Base-by-base conservation (phyloP, 2,888 invertebrate species). In the Hartigia nigra region DNA sequence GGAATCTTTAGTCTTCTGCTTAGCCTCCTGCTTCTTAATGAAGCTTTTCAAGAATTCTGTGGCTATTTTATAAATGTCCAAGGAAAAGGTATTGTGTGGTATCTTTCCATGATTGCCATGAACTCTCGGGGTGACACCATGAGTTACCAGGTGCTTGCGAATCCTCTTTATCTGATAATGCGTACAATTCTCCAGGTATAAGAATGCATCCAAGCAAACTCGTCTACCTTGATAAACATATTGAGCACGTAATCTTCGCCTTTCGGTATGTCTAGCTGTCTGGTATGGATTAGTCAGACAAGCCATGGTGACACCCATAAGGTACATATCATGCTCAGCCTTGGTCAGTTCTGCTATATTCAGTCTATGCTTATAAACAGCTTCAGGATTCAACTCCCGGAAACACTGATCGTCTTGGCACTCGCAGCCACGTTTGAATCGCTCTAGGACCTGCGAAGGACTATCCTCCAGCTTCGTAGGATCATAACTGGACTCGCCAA, bases 301-400 rank as follows among this genome's bases (percentile, higher is more conserved):
- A 0, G 96, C 96, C 96, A 96, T 96, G 3, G 96, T 96, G 39
- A 96, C 95, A n/a, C 96, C 96, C 96, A 96, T 96, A 86, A 96
- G 92, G 89, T 96, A 96, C 96, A 96, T 96, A 90, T 96, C 96
- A 90, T 96, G 96, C 90, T 96, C 96, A 78, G 95, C 95, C 91
- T 96, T 96, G 0, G 96, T 96, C 80, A 96, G 89, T 90, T 96
- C 96, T 0, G 96, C 96, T 81, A 96, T 96, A 87, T 96, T 96
- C 69, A 96, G 92, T 84, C 96, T 92, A 89, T 96, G 96, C 76
- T 95, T 94, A 88, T 95, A 96, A 1, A 96, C 96, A 85, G 94
- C 94, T 86, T 96, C 96, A 0, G 96, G 94, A 89, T 95, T 95
- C 37, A 96, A 92, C n/a, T 95, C 95, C 78, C 94, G 93, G 87